Percentiles rank a stretch among this genome's conserved stretches.
Evolutionary conservation across 2,113 vertebrate genomes (phyloP).

Genomic region (Spea bombifrons): DNA sequence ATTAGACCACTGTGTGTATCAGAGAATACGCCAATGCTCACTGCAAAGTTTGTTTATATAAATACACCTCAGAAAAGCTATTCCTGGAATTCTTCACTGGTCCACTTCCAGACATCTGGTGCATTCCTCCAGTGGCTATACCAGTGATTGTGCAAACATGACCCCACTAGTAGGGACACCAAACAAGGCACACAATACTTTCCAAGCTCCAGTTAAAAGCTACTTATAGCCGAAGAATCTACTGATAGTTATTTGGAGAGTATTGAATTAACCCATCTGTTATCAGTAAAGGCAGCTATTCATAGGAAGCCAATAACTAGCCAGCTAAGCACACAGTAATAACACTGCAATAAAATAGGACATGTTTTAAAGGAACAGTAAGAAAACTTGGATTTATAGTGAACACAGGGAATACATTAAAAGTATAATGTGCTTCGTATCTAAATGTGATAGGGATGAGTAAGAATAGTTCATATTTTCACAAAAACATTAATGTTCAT

Average conservation of each 20-base stretch:
- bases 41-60: conserved; percentile 51
- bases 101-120: conserved; percentile 61
- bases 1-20: background rate
- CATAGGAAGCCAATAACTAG: background rate
- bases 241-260: conserved; percentile 2
- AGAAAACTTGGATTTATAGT: too few relatives aligned
- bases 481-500: too few relatives aligned
- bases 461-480: too few relatives aligned
- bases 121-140: conserved; percentile 52
- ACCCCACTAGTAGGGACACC: conserved; percentile 50
- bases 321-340: background rate
- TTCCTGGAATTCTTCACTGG: conserved; percentile 58
- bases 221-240: conserved; percentile 10
- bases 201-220: conserved; percentile 1
- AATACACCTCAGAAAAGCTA: conserved; percentile 60
- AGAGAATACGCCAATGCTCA: background rate
- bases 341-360: background rate
- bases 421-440: too few relatives aligned
- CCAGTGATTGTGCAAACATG: conserved; percentile 59
- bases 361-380: too few relatives aligned
- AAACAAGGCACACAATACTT: background rate
- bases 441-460: too few relatives aligned
- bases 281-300: background rate
- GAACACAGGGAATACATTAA: too few relatives aligned
- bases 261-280: background rate